Base-by-base conservation (phyloP, 2,113 vertebrate species). In the Carollia perspicillata region DNA sequence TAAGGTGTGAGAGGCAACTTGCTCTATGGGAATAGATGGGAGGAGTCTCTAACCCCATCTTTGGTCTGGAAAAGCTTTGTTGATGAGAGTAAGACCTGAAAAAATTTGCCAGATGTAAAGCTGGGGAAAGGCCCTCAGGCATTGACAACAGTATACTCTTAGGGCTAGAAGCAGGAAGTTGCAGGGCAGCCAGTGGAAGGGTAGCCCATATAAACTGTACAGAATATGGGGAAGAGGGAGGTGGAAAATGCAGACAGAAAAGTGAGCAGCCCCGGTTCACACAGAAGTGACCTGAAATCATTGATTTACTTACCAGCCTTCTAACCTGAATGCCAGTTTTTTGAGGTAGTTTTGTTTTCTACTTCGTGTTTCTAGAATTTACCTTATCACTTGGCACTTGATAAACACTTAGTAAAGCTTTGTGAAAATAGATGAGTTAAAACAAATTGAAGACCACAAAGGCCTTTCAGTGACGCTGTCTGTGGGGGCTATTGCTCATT, bases 91-190 rank as follows among this genome's bases (percentile, higher is more conserved):
- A 66, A 71, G 35, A 53, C n/a, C 8, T 26, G 16, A 66, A 87
- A 20, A 37, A 1, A 1, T 37, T 77, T 75, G 35, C 22, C 28
- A 26, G 30, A 33, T 33, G 28, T 35, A 60, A 55, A 69, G 22
- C 16, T 23, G 26, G 51, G 40, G 35, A 10, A 60, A 1, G n/a
- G 28, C 4, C 14, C 6, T 4, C 4, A 37, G 23, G 13, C 16
- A 4, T 3, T 14, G 9, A 55, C 16, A 47, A 6, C 12, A 28
- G 22, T 33, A 0, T 2, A 3, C 11, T 5, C 35, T 2, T 0
- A 5, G 2, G 44, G 9, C 63, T 14, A 35, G 40, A 44, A 14
- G 26, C 63, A n/a, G 14, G 42, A 71, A 55, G 37, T 23, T 33
- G 11, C 35, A 10, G 7, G 44, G 30, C 28, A 63, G 58, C 30